Evolutionary conservation across 2,888 invertebrate species (phyloP), one percentile per base, ranked within the genome.

Genomic region (Argyresthia goedartella): DNA sequence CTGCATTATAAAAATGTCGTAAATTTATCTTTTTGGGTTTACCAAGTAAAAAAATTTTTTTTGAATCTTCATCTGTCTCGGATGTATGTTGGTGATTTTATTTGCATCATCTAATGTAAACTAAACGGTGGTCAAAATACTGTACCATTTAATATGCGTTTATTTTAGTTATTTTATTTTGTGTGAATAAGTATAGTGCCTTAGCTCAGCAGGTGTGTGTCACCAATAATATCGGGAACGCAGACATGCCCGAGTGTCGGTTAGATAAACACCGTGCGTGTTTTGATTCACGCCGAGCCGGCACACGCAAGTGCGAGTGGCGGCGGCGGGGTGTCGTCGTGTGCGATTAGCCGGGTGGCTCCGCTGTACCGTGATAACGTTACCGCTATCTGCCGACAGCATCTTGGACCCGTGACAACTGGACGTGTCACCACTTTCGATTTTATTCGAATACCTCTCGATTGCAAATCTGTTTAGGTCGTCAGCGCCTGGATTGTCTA

Each of bases 321-420:
- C 25, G 25, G 25, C 25, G 25, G 25, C 25, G 60, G 62, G 66
- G 65, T 73, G 75, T 75, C 75, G 66, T 70, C 70, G 66, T 62
- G 61, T 61, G 67, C 67, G 67, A 71, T 70, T 69, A 65, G 59
- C 57, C 62, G 60, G 59, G 41, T 9, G 25, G 46, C 66, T 67
- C 61, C 64, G 64, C 62, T 54, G 59, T 66, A 68, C 71, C 67
- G 68, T 72, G 70, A 65, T 75, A 73, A 61, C 66, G 67, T 82
- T 84, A 80, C 69, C 74, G 74, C 76, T 81, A 82, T 85, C 84
- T 70, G 61, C 59, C 67, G 81, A 82, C 85, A 81, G 81, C 68
- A 78, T 84, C 84, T 85, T 85, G 85, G 84, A 81, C 62, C 66
- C 58, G 71, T 70, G 75, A 77, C 85, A 85, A 84, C 71, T 76